Base-by-base conservation (phyloP, 2,797 vertebrate species). In the Chloroceryle amazona region DNA sequence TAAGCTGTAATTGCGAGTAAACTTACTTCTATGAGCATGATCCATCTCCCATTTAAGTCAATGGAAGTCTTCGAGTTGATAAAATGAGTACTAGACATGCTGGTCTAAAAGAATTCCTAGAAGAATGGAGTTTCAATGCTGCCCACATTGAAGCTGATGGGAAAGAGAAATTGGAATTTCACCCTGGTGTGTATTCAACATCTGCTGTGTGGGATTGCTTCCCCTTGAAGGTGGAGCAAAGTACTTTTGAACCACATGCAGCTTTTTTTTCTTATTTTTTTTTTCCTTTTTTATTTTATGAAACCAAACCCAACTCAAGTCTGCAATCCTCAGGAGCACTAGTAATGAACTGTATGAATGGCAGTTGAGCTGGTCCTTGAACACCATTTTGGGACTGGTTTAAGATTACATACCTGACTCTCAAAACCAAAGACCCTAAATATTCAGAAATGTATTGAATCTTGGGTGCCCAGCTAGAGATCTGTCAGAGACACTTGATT, bases 61-160 rank as follows among this genome's bases (percentile, higher is more conserved):
- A 42, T 78, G 28, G 42, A 92, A 86, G 46, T 31, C 51, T 95
- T 49, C 80, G 61, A 58, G 51, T 55, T 80, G 82, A 84, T 79
- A 78, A 91, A 96, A 88, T 62, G 14, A 82, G 10, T 41, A 49
- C 67, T 93, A 90, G 71, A 90, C 62, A 6, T 57, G 37, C 37
- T 37, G 11, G 37, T 37, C 37, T 37, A 37, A 37, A 37, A 37
- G 37, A 37, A 37, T 74, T 86, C 81, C 73, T 96, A 92, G 93
- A 95, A 91, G 29, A 95, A 68, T 61, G 33, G 44, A 23, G 31
- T 78, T 95, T 93, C 78, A 90, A 89, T 76, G 37, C 37, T 88
- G 83, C 55, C 55, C 86, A 79, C 72, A 46, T 42, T n/a, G 66
- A 79, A 94, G 52, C 58, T 62, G 63, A 84, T 29, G 75, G 55